Conservation (phyloP, 1,140 invertebrate genomes). For the Batillaria attramentaria region DNA sequence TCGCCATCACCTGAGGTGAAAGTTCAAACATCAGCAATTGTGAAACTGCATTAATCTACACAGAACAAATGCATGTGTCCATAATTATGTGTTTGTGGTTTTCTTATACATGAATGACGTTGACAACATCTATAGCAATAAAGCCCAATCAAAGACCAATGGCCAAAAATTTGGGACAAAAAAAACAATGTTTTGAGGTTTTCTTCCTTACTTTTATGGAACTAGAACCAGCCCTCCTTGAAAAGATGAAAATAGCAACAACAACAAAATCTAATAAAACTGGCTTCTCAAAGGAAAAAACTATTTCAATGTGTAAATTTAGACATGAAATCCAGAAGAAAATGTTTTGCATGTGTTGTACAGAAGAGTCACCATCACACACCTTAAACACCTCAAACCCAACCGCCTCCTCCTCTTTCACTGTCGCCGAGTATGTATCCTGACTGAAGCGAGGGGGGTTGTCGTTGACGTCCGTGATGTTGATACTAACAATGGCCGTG, state of each 20-base stretch:
- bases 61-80: not conserved
- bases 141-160: not conserved
- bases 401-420: constrained; percentile 49
- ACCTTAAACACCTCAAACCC: constrained; percentile 76
- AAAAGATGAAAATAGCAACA: too few species aligned
- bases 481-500: constrained; percentile 86
- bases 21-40: constrained; percentile 1
- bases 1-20: constrained; percentile 71
- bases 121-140: not conserved
- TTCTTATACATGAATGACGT: too few species aligned
- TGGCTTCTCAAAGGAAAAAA: not conserved
- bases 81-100: too few species aligned
- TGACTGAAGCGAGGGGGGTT: constrained; percentile 85
- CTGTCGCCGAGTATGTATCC: constrained; percentile 67
- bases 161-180: too few species aligned
- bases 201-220: too few species aligned
- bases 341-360: not conserved
- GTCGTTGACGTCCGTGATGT: constrained; percentile 94
- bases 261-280: not conserved
- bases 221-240: too few species aligned
- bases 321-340: not conserved
- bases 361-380: constrained; percentile 73
- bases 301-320: not conserved
- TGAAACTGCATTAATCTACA: constrained; percentile 2
- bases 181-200: too few species aligned